Conservation (phyloP, 1,140 invertebrate genomes). For the Palaemon carinicauda region DNA sequence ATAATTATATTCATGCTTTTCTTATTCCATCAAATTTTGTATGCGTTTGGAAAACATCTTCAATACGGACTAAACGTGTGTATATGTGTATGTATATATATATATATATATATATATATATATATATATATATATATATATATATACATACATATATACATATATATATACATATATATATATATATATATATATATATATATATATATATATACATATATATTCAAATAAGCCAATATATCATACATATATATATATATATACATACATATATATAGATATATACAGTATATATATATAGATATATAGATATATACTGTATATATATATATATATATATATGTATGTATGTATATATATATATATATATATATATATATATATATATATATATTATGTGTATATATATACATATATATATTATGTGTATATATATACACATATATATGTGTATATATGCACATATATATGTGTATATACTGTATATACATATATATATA, state of each 20-base stretch:
- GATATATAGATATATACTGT: background rate
- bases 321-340: background rate
- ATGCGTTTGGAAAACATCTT: no score
- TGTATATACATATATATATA: no score
- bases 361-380: background rate
- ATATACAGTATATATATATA: background rate
- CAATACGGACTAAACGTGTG: no score
- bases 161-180: background rate
- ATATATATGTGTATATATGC: no score
- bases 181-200: background rate
- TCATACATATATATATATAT: background rate
- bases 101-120: no score
- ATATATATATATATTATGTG: background rate
- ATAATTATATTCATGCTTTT: no score
- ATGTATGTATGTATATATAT: background rate
- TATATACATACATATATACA: background rate
- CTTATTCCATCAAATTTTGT: no score
- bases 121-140: no score
- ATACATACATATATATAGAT: background rate
- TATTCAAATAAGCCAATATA: background rate
- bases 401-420: no score
- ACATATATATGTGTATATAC: no score
- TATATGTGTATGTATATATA: no score
- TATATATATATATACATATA: background rate
- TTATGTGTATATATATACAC: no score